Percentiles rank a stretch among this genome's conserved stretches.
These are phyloP conservation scores for Ovis canadensis DNA, from an alignment of 2,113 vertebrate genomes.

Conservation along the genomic window DNA sequence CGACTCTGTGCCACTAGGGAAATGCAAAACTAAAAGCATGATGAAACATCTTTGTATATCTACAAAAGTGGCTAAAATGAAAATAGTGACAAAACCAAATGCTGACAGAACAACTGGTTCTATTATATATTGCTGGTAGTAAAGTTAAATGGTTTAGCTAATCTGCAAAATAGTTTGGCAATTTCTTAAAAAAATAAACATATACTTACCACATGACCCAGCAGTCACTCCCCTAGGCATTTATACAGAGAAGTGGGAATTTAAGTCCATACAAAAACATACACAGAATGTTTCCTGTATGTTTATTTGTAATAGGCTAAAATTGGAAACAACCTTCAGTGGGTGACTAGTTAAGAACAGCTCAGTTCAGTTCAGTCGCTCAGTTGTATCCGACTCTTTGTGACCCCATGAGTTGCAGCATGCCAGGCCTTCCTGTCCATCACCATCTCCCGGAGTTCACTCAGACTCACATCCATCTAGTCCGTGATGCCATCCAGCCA, in stretches of 20 bases:
- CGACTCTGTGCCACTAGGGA: not conserved
- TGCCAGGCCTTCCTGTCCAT: no score
- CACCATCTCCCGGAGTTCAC: no score
- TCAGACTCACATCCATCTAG: no score
- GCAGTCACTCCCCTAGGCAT: not conserved
- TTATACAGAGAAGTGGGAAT: conserved; percentile 13
- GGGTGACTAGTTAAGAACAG: not conserved
- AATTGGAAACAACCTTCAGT: not conserved
- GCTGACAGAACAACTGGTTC: not conserved
- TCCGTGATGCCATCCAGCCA: no score
- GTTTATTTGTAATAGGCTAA: not conserved
- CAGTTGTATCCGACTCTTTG: no score
- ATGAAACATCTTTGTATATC: not conserved
- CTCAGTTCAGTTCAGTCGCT: no score
- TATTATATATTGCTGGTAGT: not conserved
- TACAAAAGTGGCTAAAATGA: not conserved
- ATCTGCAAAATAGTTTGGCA: not conserved
- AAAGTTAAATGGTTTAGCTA: not conserved
- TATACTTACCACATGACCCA: not conserved
- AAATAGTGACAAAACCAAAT: not conserved
- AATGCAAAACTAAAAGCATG: not conserved
- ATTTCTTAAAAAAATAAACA: not conserved
- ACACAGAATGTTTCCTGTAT: not conserved
- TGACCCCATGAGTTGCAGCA: no score
- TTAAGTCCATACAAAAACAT: not conserved